phyloP scores from a whole-genome alignment of 2,888 invertebrate species.

The Parelbella ahira region DNA sequence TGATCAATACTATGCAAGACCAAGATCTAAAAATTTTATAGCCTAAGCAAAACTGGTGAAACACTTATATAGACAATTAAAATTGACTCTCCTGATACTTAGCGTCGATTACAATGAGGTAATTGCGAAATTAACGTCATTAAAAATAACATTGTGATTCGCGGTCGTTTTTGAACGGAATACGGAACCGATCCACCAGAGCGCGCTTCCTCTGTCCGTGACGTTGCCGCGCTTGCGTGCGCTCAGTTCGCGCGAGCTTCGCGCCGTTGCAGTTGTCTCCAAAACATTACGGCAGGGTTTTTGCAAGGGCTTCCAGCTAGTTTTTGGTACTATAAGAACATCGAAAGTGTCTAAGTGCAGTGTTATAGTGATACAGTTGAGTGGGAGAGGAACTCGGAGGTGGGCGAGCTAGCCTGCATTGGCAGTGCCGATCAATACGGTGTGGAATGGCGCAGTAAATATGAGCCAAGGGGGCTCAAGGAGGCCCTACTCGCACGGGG shows the following conservation, averaged over 20 bases:
- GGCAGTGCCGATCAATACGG: constrained; percentile 61
- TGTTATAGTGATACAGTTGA: constrained; percentile 38
- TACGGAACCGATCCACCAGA: constrained; percentile 40
- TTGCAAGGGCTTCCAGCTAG: constrained; percentile 40
- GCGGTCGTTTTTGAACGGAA: constrained; percentile 62
- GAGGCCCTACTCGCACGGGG: constrained; percentile 72
- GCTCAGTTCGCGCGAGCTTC: constrained; percentile 59
- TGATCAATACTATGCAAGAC: constrained; percentile 55
- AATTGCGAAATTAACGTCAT: constrained; percentile 38
- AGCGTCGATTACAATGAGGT: constrained; percentile 28
- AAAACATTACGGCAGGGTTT: constrained; percentile 53
- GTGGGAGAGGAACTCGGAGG: constrained; percentile 35
- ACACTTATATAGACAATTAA: constrained; percentile 12
- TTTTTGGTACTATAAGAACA: constrained; percentile 35
- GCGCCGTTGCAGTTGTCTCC: constrained; percentile 50
- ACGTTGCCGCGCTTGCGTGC: constrained; percentile 57
- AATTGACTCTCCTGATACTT: constrained; percentile 7
- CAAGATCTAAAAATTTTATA: background rate
- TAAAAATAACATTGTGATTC: constrained; percentile 40
- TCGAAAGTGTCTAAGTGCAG: constrained; percentile 54
- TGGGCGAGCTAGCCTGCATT: constrained; percentile 40
- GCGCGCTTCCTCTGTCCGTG: constrained; percentile 39
- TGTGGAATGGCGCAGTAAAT: constrained; percentile 57
- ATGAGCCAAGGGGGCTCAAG: constrained; percentile 76
- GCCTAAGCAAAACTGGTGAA: background rate